Evolutionary conservation across 2,797 vertebrate species (phyloP).

Genomic region (Sebastes wilsoni): DNA sequence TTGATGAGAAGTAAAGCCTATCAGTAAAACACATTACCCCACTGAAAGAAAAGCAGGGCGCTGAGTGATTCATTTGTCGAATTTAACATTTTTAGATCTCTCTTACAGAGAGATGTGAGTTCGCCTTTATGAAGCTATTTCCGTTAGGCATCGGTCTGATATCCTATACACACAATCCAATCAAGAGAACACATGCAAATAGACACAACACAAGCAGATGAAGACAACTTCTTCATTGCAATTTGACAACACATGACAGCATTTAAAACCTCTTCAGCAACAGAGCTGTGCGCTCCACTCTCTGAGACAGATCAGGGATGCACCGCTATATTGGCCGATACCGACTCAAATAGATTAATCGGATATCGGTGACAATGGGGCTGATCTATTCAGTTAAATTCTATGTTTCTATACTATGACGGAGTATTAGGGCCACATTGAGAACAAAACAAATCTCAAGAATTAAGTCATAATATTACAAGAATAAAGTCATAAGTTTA

Average conservation of each 20-base stretch:
- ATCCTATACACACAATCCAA: background rate
- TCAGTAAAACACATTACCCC: background rate
- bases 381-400: too few species aligned
- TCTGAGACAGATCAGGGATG: too few species aligned
- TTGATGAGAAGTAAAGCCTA: slow-evolving; percentile 1
- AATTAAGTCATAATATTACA: too few species aligned
- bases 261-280: background rate
- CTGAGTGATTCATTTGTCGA: slow-evolving; percentile 3
- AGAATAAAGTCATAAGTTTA: too few species aligned
- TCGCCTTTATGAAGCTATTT: background rate
- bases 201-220: too few species aligned
- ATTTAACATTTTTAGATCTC: background rate
- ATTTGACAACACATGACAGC: background rate
- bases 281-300: background rate
- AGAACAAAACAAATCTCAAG: too few species aligned
- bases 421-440: too few species aligned
- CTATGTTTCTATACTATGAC: too few species aligned
- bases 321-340: too few species aligned
- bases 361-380: too few species aligned
- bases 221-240: background rate
- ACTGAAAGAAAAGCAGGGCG: background rate
- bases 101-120: background rate
- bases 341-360: too few species aligned
- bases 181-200: background rate
- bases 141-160: background rate